Evolutionary conservation across 2,888 invertebrate species (phyloP).

Genomic region (Serrognathus titanus): DNA sequence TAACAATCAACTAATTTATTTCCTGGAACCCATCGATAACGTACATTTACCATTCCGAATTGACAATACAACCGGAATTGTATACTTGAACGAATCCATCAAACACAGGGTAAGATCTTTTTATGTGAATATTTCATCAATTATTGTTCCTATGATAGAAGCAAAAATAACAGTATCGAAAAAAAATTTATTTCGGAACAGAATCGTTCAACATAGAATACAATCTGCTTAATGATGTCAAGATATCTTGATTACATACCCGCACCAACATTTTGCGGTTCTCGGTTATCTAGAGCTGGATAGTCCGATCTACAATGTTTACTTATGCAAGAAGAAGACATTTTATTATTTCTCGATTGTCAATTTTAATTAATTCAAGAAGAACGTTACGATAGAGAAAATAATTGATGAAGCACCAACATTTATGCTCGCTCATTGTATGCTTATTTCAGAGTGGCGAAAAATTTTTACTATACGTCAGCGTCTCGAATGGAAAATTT

Average conservation of each 20-base stretch:
- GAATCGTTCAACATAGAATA: no score
- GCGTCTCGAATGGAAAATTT: conserved; percentile 63
- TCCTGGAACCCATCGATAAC: conserved; percentile 60
- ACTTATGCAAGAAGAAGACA: neutral
- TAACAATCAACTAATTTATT: conserved; percentile 62
- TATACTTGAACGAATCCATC: conserved; percentile 76
- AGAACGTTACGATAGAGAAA: no score
- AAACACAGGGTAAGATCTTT: conserved; percentile 64
- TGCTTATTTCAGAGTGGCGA: conserved; percentile 58
- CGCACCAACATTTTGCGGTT: no score
- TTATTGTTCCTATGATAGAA: neutral
- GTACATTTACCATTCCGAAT: conserved; percentile 69
- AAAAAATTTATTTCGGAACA: no score
- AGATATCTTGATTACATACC: no score
- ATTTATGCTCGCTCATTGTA: neutral
- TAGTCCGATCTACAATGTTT: neutral
- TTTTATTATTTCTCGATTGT: neutral
- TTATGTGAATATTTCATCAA: neutral
- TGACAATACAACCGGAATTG: conserved; percentile 69
- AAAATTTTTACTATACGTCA: conserved; percentile 65
- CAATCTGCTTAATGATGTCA: no score
- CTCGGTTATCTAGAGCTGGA: no score
- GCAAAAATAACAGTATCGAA: neutral
- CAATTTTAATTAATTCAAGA: neutral
- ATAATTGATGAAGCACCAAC: neutral